phyloP scores from a whole-genome alignment of 2,797 vertebrate genomes.

The Lepilemur septentrionalis region DNA sequence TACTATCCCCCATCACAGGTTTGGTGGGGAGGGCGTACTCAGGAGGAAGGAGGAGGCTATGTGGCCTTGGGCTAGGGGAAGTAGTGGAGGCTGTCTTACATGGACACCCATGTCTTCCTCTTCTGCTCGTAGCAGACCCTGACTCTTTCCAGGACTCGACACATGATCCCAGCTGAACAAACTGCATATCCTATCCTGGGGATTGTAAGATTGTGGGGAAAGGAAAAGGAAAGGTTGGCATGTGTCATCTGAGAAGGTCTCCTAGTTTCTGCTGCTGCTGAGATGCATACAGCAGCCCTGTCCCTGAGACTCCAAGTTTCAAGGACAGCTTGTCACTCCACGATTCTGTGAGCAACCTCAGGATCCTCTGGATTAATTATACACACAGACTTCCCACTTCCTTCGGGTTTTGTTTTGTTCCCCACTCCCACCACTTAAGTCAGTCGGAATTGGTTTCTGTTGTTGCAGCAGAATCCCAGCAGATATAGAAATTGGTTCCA shows the following conservation, averaged over 20 bases:
- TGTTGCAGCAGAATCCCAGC: conserved; percentile 58
- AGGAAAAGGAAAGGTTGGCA: not conserved
- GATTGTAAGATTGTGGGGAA: not conserved
- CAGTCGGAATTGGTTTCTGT: conserved; percentile 62
- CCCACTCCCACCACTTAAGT: not conserved
- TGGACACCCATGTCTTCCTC: not conserved
- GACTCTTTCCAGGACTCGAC: not conserved
- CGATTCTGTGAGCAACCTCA: not conserved
- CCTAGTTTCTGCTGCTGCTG: not conserved
- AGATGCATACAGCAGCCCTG: not conserved
- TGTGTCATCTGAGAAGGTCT: not conserved
- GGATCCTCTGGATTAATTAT: conserved; percentile 40
- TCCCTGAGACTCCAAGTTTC: not conserved
- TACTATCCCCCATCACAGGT: not conserved
- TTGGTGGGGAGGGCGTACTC: not conserved
- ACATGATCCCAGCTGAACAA: not conserved
- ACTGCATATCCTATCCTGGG: not conserved
- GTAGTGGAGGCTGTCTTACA: not conserved
- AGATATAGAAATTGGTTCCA: conserved; percentile 62
- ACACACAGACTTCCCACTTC: not conserved
- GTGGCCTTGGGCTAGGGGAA: not conserved
- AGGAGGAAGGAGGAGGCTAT: not conserved
- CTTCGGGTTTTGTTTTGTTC: not conserved
- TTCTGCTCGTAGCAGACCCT: not conserved
- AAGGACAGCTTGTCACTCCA: not conserved